Conservation (phyloP, 2,113 vertebrate genomes). For the Thamnaconus septentrionalis region DNA sequence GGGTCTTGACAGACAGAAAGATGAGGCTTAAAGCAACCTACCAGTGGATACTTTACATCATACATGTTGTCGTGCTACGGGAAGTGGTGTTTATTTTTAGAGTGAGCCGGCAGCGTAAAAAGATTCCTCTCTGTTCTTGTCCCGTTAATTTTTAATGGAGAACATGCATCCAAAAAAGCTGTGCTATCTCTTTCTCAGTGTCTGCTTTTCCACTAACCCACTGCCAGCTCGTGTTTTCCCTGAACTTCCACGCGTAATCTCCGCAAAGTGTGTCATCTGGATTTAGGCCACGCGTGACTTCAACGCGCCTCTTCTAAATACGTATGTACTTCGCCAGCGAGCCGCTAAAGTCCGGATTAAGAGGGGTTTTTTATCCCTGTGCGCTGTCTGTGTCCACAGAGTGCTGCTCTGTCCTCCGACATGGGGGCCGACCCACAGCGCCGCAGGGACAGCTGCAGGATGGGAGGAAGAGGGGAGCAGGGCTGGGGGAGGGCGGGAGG, state of each 20-base stretch:
- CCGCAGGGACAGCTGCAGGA: slow-evolving; percentile 67
- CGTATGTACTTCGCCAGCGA: slow-evolving; percentile 11
- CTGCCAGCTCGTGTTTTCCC: slow-evolving; percentile 8
- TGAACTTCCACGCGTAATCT: slow-evolving; percentile 13
- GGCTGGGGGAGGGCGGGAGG: slow-evolving; percentile 9
- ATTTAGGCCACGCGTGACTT: slow-evolving; percentile 21
- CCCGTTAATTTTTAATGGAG: slow-evolving; percentile 38
- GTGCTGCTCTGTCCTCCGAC: slow-evolving; percentile 55
- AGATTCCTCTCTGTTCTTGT: slow-evolving; percentile 16
- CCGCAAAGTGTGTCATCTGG: slow-evolving; percentile 28
- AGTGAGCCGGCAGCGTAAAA: slow-evolving; percentile 11
- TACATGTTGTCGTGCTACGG: neutral
- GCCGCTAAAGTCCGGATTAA: slow-evolving; percentile 30
- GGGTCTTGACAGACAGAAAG: neutral
- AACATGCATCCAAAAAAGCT: slow-evolving; percentile 15
- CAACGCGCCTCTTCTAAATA: neutral
- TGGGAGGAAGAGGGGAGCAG: slow-evolving; percentile 10
- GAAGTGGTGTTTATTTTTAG: slow-evolving; percentile 33
- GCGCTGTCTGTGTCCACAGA: slow-evolving; percentile 31
- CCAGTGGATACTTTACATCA: neutral
- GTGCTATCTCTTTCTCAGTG: neutral
- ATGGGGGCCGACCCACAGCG: slow-evolving; percentile 53
- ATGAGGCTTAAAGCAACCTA: neutral
- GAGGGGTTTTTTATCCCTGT: slow-evolving; percentile 26
- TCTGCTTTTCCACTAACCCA: neutral